phyloP scores from a whole-genome alignment of 2,797 vertebrate genomes.

The Coluber constrictor region DNA sequence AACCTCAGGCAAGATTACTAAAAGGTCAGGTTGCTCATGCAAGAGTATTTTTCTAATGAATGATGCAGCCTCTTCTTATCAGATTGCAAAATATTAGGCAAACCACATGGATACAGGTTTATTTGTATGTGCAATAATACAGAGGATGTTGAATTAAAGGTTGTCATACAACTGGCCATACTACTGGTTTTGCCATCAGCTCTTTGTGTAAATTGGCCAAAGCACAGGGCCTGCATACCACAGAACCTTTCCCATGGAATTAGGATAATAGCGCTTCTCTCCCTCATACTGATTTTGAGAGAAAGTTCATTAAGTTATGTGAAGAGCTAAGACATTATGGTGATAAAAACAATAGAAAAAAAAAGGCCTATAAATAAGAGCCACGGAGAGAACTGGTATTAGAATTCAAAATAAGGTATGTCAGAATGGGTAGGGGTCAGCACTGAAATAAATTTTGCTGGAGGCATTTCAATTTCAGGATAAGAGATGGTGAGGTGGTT shows the following conservation, averaged over 20 bases:
- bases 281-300: conserved; percentile 19
- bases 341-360: conserved; percentile 33
- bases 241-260: background rate
- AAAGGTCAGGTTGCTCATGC: background rate
- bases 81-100: conserved; percentile 20
- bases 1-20: conserved; percentile 2
- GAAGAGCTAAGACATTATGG: conserved; percentile 13
- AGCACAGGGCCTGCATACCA: background rate
- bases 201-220: conserved; percentile 8
- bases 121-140: background rate
- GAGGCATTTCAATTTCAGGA: conserved; percentile 61
- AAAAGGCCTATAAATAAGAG: conserved; percentile 55
- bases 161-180: background rate
- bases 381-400: conserved; percentile 37
- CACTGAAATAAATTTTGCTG: conserved; percentile 58
- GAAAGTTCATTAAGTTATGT: conserved; percentile 22
- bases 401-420: conserved; percentile 56
- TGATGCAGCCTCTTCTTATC: conserved; percentile 6
- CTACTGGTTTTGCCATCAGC: background rate
- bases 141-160: background rate
- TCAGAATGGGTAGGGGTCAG: conserved; percentile 48
- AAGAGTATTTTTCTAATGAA: background rate
- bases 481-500: conserved; percentile 55
- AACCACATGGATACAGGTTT: background rate
- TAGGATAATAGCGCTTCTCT: background rate